Base-by-base conservation (phyloP, 2,797 vertebrate genomes). In the Sebastes glaucus region DNA sequence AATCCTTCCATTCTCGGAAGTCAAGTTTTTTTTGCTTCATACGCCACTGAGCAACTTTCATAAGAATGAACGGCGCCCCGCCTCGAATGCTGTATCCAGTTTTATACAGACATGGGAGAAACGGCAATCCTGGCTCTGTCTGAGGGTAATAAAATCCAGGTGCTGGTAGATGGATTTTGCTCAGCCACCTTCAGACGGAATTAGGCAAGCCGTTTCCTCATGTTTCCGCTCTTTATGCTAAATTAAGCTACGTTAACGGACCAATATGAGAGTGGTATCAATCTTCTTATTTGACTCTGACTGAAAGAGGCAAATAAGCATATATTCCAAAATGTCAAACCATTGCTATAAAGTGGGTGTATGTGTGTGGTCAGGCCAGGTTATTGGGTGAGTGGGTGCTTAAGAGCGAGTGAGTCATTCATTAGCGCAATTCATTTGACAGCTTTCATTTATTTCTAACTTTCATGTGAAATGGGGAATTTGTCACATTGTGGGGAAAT, bases 401-500 rank as follows among this genome's bases (percentile, higher is more conserved):
- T 13, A 27, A 55, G 52, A 65, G 53, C 20, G 11, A 27, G 23
- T 82, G 85, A 89, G 76, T 92, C 71, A 89, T 82, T 79, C 16
- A 74, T 71, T 64, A 53, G 62, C 55, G 2, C 20, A 13, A 5
- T 53, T 77, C 16, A 56, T 68, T 10, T 65, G 33, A 52, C 61
- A 71, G 23, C 62, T 16, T 57, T 35, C 25, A n/a, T 64, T 74
- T 83, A 76, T 84, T 80, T 83, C 30, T 62, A 7, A 6, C 64
- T 75, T 87, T 86, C 67, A 22, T 71, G 16, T 74, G 11, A 65
- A 53, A 25, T 42, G 79, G 90, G 93, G 84, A 87, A 86, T 88
- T 94, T 90, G 56, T 87, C 35, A n/a, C n/a, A 2, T 55, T 22
- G 6, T 61, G 71, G 92, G 92, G 87, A 92, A 90, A 82, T 80